Conservation (phyloP, 2,797 vertebrate genomes). For the Pseudocheirus occidentalis region DNA sequence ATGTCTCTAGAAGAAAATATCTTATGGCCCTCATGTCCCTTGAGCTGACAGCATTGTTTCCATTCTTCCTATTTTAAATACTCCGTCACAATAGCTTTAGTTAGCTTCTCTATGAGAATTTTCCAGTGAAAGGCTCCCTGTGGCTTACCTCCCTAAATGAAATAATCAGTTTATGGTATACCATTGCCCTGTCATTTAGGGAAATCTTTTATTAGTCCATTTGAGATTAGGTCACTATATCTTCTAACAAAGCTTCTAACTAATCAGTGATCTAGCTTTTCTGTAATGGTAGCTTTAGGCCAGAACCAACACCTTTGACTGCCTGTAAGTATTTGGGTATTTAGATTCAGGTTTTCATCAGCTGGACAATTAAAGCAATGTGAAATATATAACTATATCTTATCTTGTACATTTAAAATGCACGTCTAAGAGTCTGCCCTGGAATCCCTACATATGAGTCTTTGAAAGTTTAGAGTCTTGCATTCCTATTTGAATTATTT, state of each 20-base stretch:
- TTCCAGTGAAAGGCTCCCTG: background rate
- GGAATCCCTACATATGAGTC: background rate
- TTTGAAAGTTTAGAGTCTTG: background rate
- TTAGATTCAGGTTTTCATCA: background rate
- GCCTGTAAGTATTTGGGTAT: background rate
- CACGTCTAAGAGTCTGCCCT: background rate
- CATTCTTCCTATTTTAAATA: background rate
- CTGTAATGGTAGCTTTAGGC: background rate
- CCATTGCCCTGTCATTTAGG: background rate
- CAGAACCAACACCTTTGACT: background rate
- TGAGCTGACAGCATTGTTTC: too few species aligned
- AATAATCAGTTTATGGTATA: background rate
- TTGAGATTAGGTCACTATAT: background rate
- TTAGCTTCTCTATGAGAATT: background rate
- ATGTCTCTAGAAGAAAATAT: too few species aligned
- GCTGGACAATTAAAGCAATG: background rate
- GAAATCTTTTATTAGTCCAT: conserved; percentile 37
- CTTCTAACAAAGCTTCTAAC: background rate
- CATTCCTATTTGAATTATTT: background rate
- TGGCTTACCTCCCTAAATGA: conserved; percentile 7
- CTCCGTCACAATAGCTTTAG: background rate
- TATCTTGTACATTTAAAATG: background rate
- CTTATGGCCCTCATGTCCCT: too few species aligned
- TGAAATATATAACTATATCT: background rate
- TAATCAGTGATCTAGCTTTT: background rate